These are phyloP conservation scores for Benitochromis conjunctus DNA, from an alignment of 2,113 vertebrate species.

Conservation along the genomic window DNA sequence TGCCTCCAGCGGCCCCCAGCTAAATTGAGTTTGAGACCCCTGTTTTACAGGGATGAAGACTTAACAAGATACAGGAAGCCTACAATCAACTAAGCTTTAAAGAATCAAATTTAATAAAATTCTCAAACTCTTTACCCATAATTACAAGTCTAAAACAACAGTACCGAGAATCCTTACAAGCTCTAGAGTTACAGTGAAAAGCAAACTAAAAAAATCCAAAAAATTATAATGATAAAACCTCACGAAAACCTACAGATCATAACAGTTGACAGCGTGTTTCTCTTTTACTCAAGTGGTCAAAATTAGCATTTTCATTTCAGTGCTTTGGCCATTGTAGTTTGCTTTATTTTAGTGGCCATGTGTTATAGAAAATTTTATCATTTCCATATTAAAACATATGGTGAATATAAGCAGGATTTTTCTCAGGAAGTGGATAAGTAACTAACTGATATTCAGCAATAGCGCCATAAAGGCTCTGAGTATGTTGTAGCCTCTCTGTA, in stretches of 20 bases:
- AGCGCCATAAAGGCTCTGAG: neutral
- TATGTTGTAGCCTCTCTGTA: neutral
- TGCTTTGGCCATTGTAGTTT: too few relatives aligned
- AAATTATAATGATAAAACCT: too few relatives aligned
- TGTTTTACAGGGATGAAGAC: too few relatives aligned
- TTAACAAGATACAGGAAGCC: too few relatives aligned
- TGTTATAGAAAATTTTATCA: neutral
- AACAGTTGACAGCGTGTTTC: neutral
- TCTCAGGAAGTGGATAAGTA: neutral
- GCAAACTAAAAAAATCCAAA: too few relatives aligned
- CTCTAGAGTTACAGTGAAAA: too few relatives aligned
- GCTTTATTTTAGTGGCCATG: neutral
- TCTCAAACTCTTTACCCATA: too few relatives aligned
- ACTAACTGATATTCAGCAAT: neutral
- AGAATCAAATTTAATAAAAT: too few relatives aligned
- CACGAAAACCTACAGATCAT: neutral
- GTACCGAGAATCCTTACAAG: too few relatives aligned
- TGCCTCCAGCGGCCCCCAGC: too few relatives aligned
- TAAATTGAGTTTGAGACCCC: too few relatives aligned
- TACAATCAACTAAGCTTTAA: neutral
- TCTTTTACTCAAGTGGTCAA: neutral
- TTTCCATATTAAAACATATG: neutral
- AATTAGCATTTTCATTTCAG: neutral
- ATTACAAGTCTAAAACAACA: too few relatives aligned
- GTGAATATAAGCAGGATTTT: accelerated